Conservation (phyloP, 2,888 invertebrate genomes). For the Nomada lathburiana region DNA sequence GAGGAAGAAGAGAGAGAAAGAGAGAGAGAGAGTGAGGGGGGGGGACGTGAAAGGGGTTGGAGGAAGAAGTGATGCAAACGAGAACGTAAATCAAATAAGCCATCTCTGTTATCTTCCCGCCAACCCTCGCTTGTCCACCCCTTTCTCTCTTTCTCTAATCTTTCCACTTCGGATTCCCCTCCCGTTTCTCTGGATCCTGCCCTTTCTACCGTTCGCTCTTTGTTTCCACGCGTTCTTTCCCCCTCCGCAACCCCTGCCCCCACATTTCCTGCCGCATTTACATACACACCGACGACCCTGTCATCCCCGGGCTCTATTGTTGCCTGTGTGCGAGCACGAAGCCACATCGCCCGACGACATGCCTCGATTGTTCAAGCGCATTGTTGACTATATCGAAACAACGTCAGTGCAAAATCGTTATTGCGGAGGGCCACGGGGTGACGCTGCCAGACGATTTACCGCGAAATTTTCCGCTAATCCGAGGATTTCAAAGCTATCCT, state of each 20-base stretch:
- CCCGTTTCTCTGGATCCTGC: neutral
- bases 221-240: constrained; percentile 19
- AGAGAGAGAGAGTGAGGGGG: neutral
- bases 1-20: neutral
- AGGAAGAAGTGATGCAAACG: constrained; percentile 40
- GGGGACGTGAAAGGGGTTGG: neutral
- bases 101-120: constrained; percentile 58
- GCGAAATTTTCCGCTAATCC: constrained; percentile 66
- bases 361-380: constrained; percentile 57
- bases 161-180: constrained; percentile 21
- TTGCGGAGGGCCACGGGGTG: constrained; percentile 54
- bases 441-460: constrained; percentile 57
- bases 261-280: constrained; percentile 28
- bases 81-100: constrained; percentile 70
- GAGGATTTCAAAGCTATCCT: constrained; percentile 59
- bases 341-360: constrained; percentile 48
- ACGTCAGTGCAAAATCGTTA: constrained; percentile 70
- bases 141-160: constrained; percentile 41
- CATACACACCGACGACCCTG: constrained; percentile 15
- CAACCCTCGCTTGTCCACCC: constrained; percentile 20
- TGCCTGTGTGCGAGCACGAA: constrained; percentile 48
- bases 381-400: constrained; percentile 60
- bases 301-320: constrained; percentile 20
- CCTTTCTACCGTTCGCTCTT: constrained; percentile 15
- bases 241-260: neutral